Percentiles rank a stretch among this genome's conserved stretches.
Evolutionary conservation across 2,113 vertebrate species (phyloP).

Genomic region (Passer domesticus): DNA sequence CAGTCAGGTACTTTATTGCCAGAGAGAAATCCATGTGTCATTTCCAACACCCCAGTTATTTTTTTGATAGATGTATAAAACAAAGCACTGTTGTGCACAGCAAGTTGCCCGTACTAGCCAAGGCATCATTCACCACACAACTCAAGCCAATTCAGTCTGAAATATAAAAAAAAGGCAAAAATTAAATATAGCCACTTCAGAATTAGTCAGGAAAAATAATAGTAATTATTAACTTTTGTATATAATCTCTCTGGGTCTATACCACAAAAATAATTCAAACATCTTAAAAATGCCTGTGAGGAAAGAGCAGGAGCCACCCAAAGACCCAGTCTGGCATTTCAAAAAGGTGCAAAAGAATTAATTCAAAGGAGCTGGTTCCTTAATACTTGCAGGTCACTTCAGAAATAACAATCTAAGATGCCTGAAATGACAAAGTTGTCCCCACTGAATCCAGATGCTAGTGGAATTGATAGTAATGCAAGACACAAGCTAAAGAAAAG

Average conservation of each 20-base stretch:
- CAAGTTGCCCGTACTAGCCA: background rate
- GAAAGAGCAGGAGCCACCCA: background rate
- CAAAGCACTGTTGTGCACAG: constrained; percentile 4
- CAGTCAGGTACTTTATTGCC: constrained; percentile 44
- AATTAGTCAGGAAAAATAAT: constrained; percentile 7
- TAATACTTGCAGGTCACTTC: background rate
- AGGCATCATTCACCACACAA: background rate
- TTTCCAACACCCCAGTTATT: constrained; percentile 46
- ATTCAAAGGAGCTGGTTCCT: background rate
- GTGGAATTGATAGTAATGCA: background rate
- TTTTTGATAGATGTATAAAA: constrained; percentile 49
- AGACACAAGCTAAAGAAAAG: background rate
- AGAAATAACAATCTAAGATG: background rate
- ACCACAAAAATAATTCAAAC: background rate
- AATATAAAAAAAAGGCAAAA: background rate
- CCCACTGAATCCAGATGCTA: background rate
- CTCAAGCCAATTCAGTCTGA: background rate
- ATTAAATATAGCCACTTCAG: background rate
- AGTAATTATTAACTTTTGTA: background rate
- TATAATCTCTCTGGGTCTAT: background rate
- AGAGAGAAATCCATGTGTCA: constrained; percentile 45
- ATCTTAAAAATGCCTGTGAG: background rate
- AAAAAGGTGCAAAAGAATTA: background rate
- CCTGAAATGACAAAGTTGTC: background rate
- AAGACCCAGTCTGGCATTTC: background rate